Evolutionary conservation across 1,140 invertebrate species (phyloP), one percentile per base, ranked within the genome.

Genomic region (Theocolax elegans): DNA sequence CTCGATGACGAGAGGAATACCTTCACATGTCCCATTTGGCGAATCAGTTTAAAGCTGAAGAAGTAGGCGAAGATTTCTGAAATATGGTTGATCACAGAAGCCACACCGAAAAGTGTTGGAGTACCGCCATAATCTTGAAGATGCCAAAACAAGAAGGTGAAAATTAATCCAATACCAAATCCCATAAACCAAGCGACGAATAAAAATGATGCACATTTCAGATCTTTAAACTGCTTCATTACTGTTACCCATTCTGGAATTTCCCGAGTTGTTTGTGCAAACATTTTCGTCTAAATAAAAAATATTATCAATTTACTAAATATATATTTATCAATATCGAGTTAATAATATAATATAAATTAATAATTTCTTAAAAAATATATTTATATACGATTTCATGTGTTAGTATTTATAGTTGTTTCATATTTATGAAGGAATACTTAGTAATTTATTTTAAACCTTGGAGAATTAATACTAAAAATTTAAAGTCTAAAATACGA

Each of bases 131-230:
- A 94, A 81, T 99, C 98, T 88, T 98, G 95, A 38, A 99, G 88
- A 87, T 99, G 97, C 98, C 98, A 99, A 86, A 99, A 99, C 23
- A 99, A 91, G 86, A 99, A 99, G 1, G 97, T 98, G 85, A 99
- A 99, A 68, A 99, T 98, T 72, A 99, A 87, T 1, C 98, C 98
- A 76, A 99, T 98, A n/a, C 98, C 98, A 80, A 99, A 97, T 53
- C 98, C 98, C 96, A 99, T 98, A 85, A 97, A 97, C 95, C 97
- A 99, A 19, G 97, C 94, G 0, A 99, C 95, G 78, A 98, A 95
- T 9, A 99, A 89, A 80, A 99, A 98, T 0, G 96, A 94, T 2
- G 93, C 92, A 68, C 95, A 96, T 79, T 97, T 96, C 15, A 96
- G 80, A 81, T 96, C 95, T 73, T 93, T 93, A 82, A 97, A 96